A percentile compares a stretch with the other conserved stretches of the same genome.
Conservation (phyloP, 2,888 invertebrate species). For the Leuctra nigra region DNA sequence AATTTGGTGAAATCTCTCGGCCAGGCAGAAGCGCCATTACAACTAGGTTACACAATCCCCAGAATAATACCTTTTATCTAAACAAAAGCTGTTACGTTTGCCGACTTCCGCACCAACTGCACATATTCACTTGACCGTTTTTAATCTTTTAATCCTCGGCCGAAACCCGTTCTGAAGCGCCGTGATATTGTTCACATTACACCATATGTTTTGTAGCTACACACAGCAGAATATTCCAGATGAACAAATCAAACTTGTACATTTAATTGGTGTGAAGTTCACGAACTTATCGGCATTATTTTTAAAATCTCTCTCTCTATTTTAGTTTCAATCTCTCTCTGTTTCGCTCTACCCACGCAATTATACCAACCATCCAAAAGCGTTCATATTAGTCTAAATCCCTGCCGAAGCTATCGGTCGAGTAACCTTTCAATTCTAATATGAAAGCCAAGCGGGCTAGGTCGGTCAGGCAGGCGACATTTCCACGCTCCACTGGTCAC, state of each 20-base stretch:
- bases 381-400: constrained; percentile 13
- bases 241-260: constrained; percentile 15
- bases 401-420: constrained; percentile 9
- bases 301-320: no score
- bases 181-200: not conserved
- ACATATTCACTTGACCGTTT: not conserved
- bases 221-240: not conserved
- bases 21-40: no score
- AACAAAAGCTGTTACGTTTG: no score
- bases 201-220: constrained; percentile 7
- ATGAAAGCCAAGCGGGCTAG: not conserved
- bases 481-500: constrained; percentile 11
- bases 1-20: no score
- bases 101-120: not conserved
- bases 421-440: constrained; percentile 15
- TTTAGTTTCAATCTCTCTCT: no score
- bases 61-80: no score
- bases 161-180: not conserved
- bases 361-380: not conserved
- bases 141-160: constrained; percentile 1
- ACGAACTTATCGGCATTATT: not conserved
- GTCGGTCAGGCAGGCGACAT: not conserved
- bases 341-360: not conserved
- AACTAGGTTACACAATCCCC: no score
- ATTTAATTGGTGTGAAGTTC: constrained; percentile 3